Evolutionary conservation across 2,113 vertebrate species (phyloP).

Genomic region (Otolemur garnettii): DNA sequence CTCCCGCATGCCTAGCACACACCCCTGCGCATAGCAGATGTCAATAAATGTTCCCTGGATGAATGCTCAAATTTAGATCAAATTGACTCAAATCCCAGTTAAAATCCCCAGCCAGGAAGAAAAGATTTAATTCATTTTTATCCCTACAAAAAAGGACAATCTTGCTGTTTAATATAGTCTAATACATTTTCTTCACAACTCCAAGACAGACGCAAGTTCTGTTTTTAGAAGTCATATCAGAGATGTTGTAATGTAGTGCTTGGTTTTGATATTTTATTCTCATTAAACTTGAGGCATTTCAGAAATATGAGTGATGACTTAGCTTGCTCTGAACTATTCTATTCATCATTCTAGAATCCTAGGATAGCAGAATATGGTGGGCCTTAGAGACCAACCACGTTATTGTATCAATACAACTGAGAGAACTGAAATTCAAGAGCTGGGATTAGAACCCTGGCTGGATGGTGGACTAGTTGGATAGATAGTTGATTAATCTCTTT

Average conservation of each 20-base stretch:
- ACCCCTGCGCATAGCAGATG: constrained; percentile 71
- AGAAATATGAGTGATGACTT: constrained; percentile 42
- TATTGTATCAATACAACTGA: background rate
- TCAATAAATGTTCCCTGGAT: constrained; percentile 77
- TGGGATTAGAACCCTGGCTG: background rate
- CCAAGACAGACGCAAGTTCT: constrained; percentile 75
- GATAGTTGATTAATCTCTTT: background rate
- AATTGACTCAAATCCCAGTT: constrained; percentile 79
- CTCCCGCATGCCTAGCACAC: constrained; percentile 57
- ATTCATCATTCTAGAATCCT: background rate
- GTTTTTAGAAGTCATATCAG: constrained; percentile 80
- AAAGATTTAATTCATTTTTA: constrained; percentile 74
- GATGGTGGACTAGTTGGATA: background rate
- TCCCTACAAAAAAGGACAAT: constrained; percentile 79
- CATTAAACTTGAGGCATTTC: constrained; percentile 67
- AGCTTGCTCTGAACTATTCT: constrained; percentile 55
- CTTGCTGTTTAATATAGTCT: constrained; percentile 80
- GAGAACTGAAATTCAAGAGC: background rate
- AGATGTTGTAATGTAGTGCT: constrained; percentile 70
- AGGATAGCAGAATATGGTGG: background rate
- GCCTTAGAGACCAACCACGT: background rate
- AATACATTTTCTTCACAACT: constrained; percentile 81
- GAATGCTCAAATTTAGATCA: constrained; percentile 77
- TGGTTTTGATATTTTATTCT: constrained; percentile 73
- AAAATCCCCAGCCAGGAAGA: constrained; percentile 73